Evolutionary conservation across 2,797 vertebrate species (phyloP).

Genomic region (Paratrypauchen microcephalus): DNA sequence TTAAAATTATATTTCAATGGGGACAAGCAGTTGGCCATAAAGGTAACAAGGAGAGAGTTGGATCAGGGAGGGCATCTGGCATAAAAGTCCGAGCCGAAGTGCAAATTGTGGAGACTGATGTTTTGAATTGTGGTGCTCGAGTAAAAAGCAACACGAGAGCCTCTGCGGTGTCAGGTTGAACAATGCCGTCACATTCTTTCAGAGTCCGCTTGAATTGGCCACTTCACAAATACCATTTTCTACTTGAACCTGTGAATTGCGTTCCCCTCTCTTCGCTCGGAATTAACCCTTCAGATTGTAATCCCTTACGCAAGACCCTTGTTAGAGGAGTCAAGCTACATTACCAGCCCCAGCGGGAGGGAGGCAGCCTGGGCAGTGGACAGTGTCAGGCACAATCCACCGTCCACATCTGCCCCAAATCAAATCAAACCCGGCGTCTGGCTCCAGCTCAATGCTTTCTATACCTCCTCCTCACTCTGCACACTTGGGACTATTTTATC

Average conservation of each 20-base stretch:
- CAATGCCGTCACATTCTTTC: background rate
- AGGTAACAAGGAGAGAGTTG: too few relatives aligned
- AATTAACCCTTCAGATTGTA: conserved; percentile 53
- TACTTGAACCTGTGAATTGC: conserved; percentile 14
- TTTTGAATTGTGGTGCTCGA: background rate
- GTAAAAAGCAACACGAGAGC: background rate
- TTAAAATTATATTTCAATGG: too few relatives aligned
- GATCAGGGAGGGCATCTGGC: too few relatives aligned
- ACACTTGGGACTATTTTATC: background rate
- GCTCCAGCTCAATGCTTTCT: too few relatives aligned
- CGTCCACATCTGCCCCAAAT: conserved; percentile 47
- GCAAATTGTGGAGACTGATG: background rate
- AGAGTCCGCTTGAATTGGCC: background rate
- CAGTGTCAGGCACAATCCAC: conserved; percentile 53
- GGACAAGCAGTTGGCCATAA: too few relatives aligned
- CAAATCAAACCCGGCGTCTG: conserved; percentile 35
- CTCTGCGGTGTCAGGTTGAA: background rate
- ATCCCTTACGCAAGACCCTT: conserved; percentile 50
- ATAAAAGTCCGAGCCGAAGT: background rate
- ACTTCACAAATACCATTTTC: conserved; percentile 20
- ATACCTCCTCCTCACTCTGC: background rate
- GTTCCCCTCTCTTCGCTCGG: conserved; percentile 18
- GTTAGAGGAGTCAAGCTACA: conserved; percentile 61
- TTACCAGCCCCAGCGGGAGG: conserved; percentile 51
- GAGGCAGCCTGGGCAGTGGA: conserved; percentile 58